These are phyloP conservation scores for Neodiprion lecontei DNA, from an alignment of 1,140 invertebrate genomes.

Conservation along the genomic window DNA sequence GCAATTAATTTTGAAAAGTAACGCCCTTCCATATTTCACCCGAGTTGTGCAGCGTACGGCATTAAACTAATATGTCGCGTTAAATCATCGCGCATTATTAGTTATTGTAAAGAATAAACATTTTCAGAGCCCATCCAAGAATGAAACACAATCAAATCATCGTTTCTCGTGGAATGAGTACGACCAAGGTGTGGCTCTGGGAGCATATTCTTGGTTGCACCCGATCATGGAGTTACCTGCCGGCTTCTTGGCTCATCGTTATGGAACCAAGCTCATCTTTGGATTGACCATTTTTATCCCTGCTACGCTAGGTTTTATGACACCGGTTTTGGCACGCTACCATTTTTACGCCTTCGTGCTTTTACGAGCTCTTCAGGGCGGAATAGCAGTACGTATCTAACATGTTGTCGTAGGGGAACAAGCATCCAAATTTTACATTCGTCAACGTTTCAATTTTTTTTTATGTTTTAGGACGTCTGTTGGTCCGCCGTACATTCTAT, in stretches of 20 bases:
- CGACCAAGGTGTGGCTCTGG: conserved; percentile 71
- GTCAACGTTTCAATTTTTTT: too few relatives aligned
- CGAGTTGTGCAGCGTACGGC: too few relatives aligned
- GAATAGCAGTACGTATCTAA: conserved; percentile 70
- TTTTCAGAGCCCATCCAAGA: not conserved
- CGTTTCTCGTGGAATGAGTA: conserved; percentile 73
- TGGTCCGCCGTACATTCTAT: conserved; percentile 86
- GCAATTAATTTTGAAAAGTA: too few relatives aligned
- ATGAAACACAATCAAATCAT: conserved; percentile 32
- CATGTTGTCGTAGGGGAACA: too few relatives aligned
- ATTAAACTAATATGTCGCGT: too few relatives aligned
- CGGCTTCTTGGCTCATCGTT: conserved; percentile 72
- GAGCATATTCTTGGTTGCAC: conserved; percentile 79
- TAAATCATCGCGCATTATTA: too few relatives aligned
- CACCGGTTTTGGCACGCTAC: conserved; percentile 70
- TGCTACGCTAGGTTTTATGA: conserved; percentile 73
- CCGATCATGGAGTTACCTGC: conserved; percentile 78
- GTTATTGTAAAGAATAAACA: too few relatives aligned
- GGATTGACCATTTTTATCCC: conserved; percentile 74
- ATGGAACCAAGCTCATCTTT: conserved; percentile 76
- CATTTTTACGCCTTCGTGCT: conserved; percentile 68
- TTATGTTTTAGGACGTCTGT: conserved; percentile 70
- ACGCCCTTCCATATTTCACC: too few relatives aligned
- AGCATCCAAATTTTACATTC: too few relatives aligned
- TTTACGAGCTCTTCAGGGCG: conserved; percentile 74